These are phyloP conservation scores for Saguinus midas DNA, from an alignment of 2,113 vertebrate genomes.

Conservation along the genomic window DNA sequence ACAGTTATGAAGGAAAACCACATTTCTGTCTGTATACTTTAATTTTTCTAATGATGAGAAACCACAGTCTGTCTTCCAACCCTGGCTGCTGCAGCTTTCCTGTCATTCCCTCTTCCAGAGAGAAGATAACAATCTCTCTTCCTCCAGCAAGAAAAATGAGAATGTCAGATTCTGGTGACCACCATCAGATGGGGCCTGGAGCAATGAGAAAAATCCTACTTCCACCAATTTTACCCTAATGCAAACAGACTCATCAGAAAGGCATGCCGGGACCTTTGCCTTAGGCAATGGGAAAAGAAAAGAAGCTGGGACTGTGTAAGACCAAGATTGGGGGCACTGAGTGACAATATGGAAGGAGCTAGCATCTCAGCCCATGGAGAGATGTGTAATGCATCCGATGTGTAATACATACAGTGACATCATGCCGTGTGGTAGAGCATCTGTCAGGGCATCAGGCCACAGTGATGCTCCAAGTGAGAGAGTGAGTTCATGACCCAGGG, in stretches of 20 bases:
- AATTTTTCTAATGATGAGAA: slow-evolving; percentile 88
- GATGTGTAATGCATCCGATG: accelerated
- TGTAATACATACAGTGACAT: accelerated
- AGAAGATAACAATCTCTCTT: slow-evolving; percentile 77
- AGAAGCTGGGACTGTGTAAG: neutral
- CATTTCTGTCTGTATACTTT: slow-evolving; percentile 85
- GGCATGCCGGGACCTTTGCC: neutral
- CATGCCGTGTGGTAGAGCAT: neutral
- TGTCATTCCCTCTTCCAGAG: slow-evolving; percentile 78
- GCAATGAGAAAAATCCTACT: slow-evolving; percentile 27
- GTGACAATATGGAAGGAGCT: neutral
- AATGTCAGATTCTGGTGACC: slow-evolving; percentile 52
- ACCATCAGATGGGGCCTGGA: neutral
- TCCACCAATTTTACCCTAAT: neutral
- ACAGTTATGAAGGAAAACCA: slow-evolving; percentile 85
- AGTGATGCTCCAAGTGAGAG: neutral
- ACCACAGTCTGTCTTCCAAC: slow-evolving; percentile 74
- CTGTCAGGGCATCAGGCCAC: no score
- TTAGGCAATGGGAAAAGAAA: neutral
- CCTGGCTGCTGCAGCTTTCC: slow-evolving; percentile 62
- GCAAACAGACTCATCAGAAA: neutral
- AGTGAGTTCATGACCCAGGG: neutral
- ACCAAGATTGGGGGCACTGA: neutral
- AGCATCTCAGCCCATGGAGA: neutral
- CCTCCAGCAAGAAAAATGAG: slow-evolving; percentile 79